These are phyloP conservation scores for Paraplagusia blochii DNA, from an alignment of 2,113 vertebrate genomes.

Conservation along the genomic window DNA sequence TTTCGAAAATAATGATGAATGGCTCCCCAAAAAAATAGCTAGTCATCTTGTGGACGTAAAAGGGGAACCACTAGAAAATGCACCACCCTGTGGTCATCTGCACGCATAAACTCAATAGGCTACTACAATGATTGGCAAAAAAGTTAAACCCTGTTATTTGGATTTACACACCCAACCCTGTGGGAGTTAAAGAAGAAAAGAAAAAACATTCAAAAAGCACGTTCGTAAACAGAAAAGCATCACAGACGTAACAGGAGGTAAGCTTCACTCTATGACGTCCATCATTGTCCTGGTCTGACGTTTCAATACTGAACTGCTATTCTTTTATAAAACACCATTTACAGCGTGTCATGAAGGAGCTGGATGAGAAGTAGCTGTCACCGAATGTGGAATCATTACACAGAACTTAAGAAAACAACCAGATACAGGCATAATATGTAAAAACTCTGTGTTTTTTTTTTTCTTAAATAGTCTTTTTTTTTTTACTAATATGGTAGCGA, in stretches of 20 bases:
- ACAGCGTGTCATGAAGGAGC: slow-evolving; percentile 61
- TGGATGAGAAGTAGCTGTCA: slow-evolving; percentile 55
- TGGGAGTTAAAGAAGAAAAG: slow-evolving; percentile 7
- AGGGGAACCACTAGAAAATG: too few relatives aligned
- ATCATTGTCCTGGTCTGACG: slow-evolving; percentile 33
- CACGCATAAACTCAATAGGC: too few relatives aligned
- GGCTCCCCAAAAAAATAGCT: too few relatives aligned
- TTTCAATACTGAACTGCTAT: slow-evolving; percentile 55
- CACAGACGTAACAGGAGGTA: slow-evolving; percentile 7
- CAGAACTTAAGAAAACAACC: slow-evolving; percentile 45
- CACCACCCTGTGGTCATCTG: too few relatives aligned
- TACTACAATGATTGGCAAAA: slow-evolving; percentile 7
- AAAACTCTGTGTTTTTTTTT: slow-evolving; percentile 42
- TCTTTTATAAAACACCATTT: slow-evolving; percentile 50
- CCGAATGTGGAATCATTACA: slow-evolving; percentile 73
- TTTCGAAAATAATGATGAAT: too few relatives aligned
- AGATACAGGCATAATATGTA: slow-evolving; percentile 58
- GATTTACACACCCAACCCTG: neutral
- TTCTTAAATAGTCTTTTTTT: slow-evolving; percentile 53
- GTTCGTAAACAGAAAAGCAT: slow-evolving; percentile 15
- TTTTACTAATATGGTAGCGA: slow-evolving; percentile 43
- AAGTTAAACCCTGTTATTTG: slow-evolving; percentile 27
- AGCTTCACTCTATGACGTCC: slow-evolving; percentile 21
- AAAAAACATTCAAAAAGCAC: too few relatives aligned
- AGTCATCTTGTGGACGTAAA: too few relatives aligned